These are phyloP conservation scores for Actias luna DNA, from an alignment of 2,888 invertebrate genomes.

Conservation along the genomic window DNA sequence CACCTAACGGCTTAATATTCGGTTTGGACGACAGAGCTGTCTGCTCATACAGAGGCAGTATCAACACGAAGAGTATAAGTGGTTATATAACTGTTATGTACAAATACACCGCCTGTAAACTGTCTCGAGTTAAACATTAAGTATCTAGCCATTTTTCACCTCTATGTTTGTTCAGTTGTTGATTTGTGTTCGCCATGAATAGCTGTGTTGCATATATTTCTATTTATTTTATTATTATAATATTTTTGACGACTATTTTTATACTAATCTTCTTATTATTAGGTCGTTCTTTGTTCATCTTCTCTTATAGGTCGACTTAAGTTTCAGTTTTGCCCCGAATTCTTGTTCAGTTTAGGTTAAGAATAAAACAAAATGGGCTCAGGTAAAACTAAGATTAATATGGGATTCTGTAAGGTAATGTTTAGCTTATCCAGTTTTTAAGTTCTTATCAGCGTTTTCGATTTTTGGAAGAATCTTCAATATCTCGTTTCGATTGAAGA, in stretches of 20 bases:
- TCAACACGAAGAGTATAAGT: background rate
- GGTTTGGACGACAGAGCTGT: background rate
- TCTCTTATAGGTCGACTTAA: no score
- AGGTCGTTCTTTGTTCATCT: no score
- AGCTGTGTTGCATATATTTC: background rate
- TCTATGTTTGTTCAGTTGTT: background rate
- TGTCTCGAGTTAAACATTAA: background rate
- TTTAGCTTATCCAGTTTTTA: no score
- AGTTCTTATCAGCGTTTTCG: no score
- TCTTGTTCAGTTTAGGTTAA: no score
- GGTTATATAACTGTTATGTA: background rate
- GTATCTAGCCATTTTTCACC: background rate
- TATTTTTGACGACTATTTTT: background rate
- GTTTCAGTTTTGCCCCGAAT: no score
- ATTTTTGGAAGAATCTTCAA: no score
- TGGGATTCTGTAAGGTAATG: no score
- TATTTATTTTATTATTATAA: background rate
- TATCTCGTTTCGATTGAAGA: no score
- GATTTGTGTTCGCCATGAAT: background rate
- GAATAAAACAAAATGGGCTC: no score
- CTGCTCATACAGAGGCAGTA: background rate
- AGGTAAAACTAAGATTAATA: no score
- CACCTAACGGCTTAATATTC: constrained; percentile 8
- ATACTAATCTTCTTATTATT: no score
- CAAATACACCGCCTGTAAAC: background rate